Conservation (phyloP, 2,113 vertebrate genomes). For the Nycticebus coucang region DNA sequence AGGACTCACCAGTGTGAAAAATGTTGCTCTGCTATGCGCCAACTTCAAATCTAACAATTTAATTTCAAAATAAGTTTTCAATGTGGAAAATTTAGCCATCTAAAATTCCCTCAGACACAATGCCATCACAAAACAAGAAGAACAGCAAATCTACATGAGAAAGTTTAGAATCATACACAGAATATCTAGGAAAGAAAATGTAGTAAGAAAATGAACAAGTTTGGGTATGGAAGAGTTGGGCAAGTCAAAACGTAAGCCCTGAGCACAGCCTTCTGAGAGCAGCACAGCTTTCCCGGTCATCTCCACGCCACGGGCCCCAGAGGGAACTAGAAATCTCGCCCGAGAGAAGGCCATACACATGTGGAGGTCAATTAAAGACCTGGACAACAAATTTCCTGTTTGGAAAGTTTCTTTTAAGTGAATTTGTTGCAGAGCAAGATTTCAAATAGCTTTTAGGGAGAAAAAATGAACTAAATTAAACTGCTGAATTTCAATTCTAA, state of each 20-base stretch:
- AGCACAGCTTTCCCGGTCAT: neutral
- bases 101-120: neutral
- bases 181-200: neutral
- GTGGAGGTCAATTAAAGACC: neutral
- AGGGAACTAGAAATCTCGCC: neutral
- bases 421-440: neutral
- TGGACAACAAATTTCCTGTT: neutral
- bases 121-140: neutral
- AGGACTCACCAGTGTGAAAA: neutral
- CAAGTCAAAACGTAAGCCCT: neutral
- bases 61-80: slow-evolving; percentile 33
- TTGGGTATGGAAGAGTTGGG: neutral
- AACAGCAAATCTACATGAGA: neutral
- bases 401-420: neutral
- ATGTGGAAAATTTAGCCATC: neutral
- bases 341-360: neutral
- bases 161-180: neutral
- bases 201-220: neutral
- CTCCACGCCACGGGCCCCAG: neutral
- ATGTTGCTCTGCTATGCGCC: neutral
- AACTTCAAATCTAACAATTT: neutral
- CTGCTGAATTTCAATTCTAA: neutral
- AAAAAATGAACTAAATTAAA: neutral
- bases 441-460: slow-evolving; percentile 33
- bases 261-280: neutral